A percentile compares a stretch with the other conserved stretches of the same genome.
These are phyloP conservation scores for Ephydatia muelleri DNA, from an alignment of 37 sponge, comb jelly and placozoan species.

Conservation along the genomic window DNA sequence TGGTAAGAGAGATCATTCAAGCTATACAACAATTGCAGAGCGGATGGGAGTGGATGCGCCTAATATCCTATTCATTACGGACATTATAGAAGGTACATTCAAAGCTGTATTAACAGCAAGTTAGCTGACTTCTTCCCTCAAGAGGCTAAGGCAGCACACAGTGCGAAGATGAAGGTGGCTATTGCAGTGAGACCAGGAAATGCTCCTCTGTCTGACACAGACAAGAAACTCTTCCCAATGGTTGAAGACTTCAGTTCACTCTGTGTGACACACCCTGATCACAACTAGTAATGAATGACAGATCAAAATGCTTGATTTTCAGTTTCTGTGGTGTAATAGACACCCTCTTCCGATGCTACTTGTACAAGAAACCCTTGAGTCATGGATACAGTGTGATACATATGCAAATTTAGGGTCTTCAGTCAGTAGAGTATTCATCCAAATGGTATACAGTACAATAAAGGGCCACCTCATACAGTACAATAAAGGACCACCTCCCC, in stretches of 20 bases:
- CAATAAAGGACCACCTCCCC: no score
- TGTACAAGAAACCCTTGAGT: no score
- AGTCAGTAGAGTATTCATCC: no score
- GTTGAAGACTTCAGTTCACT: not conserved
- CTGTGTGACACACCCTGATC: not conserved
- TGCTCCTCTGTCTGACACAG: slow-evolving; percentile 4
- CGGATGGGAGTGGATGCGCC: slow-evolving; percentile 3
- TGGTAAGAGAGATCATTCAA: slow-evolving; percentile 14
- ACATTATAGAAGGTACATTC: slow-evolving; percentile 13
- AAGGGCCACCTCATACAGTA: no score
- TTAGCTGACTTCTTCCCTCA: not conserved
- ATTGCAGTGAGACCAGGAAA: slow-evolving; percentile 2
- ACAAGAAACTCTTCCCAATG: not conserved
- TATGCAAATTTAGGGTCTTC: no score
- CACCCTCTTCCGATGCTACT: no score
- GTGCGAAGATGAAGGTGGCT: not conserved
- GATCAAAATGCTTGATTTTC: no score
- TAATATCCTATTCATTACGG: slow-evolving; percentile 3
- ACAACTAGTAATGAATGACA: no score
- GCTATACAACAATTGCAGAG: slow-evolving; percentile 15
- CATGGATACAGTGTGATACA: no score
- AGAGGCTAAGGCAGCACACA: slow-evolving; percentile 13
- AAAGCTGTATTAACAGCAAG: not conserved
- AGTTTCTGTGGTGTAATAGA: no score
- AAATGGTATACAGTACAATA: no score